A percentile compares a stretch with the other conserved stretches of the same genome.
Conservation (phyloP, 2,888 invertebrate genomes). For the Scaptodrosophila latifasciaeformis region DNA sequence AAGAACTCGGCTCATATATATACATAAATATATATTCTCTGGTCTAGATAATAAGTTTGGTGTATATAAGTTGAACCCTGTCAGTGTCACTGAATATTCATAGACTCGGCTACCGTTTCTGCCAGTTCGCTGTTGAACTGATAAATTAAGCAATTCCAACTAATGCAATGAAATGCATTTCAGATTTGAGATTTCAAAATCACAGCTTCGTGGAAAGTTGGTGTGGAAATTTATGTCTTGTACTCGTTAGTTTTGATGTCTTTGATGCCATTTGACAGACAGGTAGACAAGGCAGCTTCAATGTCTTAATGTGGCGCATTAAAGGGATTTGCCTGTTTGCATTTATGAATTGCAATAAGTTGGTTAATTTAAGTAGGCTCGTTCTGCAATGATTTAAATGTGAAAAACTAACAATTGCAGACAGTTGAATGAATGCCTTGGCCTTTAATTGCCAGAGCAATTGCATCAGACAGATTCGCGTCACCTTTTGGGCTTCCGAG, state of each 20-base stretch:
- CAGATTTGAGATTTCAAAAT: slow-evolving; percentile 48
- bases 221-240: slow-evolving; percentile 51
- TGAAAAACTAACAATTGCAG: slow-evolving; percentile 12
- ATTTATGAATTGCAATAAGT: not conserved
- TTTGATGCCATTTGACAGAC: slow-evolving; percentile 55
- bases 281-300: slow-evolving; percentile 9
- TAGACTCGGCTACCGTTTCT: too few species aligned
- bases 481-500: too few species aligned
- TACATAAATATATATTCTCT: too few species aligned
- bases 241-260: slow-evolving; percentile 62
- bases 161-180: slow-evolving; percentile 55
- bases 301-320: not conserved
- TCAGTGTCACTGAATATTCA: too few species aligned
- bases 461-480: too few species aligned
- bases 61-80: too few species aligned
- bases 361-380: slow-evolving; percentile 16
- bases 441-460: slow-evolving; percentile 43
- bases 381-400: slow-evolving; percentile 34
- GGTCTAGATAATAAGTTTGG: too few species aligned
- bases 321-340: slow-evolving; percentile 5
- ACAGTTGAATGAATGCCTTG: slow-evolving; percentile 29
- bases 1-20: too few species aligned
- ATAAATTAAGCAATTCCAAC: slow-evolving; percentile 59
- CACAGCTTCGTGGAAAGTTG: slow-evolving; percentile 6
- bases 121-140: slow-evolving; percentile 62